phyloP scores from a whole-genome alignment of 1,140 invertebrate species.

The Microplitis demolitor region DNA sequence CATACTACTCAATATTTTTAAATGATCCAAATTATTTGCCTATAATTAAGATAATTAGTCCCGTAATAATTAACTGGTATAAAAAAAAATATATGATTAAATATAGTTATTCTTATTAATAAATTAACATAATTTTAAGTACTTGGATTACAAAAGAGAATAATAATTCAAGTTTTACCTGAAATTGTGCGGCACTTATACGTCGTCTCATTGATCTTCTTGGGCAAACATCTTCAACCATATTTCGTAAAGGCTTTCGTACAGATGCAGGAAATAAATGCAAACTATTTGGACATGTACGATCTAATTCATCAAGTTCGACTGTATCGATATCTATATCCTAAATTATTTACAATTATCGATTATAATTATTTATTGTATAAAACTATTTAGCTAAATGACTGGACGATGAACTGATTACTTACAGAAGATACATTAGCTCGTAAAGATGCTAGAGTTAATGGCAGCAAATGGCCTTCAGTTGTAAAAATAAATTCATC shows the following conservation, averaged over 20 bases:
- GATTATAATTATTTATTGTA: slow-evolving; percentile 21
- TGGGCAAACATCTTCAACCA: slow-evolving; percentile 83
- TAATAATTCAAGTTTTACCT: slow-evolving; percentile 48
- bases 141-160: too few relatives aligned
- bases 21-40: slow-evolving; percentile 87
- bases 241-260: slow-evolving; percentile 78
- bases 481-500: slow-evolving; percentile 98
- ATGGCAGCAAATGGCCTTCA: slow-evolving; percentile 93
- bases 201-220: slow-evolving; percentile 64
- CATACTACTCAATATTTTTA: slow-evolving; percentile 88
- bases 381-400: slow-evolving; percentile 8
- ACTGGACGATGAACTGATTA: slow-evolving; percentile 32
- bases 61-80: too few relatives aligned
- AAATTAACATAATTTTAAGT: too few relatives aligned
- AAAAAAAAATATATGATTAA: too few relatives aligned
- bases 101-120: too few relatives aligned
- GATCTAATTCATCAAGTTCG: slow-evolving; percentile 63
- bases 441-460: slow-evolving; percentile 71
- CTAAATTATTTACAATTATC: slow-evolving; percentile 40
- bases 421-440: slow-evolving; percentile 60
- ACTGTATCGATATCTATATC: slow-evolving; percentile 65
- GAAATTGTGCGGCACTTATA: slow-evolving; percentile 76
- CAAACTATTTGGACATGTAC: slow-evolving; percentile 85
- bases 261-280: slow-evolving; percentile 81
- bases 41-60: slow-evolving; percentile 41